These are phyloP conservation scores for Chunga burmeisteri DNA, from an alignment of 2,113 vertebrate genomes.

Conservation along the genomic window DNA sequence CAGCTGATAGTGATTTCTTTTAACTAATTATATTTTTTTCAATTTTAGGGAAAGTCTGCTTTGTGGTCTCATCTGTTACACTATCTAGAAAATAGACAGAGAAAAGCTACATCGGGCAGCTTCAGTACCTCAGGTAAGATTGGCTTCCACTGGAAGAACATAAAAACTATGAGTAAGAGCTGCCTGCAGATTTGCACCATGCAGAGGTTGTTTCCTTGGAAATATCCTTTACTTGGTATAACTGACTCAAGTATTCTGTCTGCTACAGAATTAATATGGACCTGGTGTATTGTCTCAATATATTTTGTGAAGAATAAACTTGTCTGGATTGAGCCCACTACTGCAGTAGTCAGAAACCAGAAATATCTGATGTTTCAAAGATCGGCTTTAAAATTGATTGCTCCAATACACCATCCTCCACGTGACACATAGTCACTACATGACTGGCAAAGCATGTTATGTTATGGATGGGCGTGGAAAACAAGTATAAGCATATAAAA, in stretches of 20 bases:
- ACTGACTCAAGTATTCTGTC: neutral
- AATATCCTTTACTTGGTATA: neutral
- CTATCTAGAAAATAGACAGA: conserved; percentile 94
- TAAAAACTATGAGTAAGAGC: neutral
- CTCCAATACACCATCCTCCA: neutral
- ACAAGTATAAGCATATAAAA: neutral
- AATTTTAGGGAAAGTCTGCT: conserved; percentile 91
- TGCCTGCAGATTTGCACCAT: neutral
- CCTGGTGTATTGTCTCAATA: neutral
- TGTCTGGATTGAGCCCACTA: neutral
- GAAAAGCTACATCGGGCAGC: conserved; percentile 86
- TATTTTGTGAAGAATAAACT: neutral
- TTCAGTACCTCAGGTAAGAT: conserved; percentile 86
- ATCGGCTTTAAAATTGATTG: neutral
- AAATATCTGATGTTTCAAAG: neutral
- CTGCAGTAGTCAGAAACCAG: neutral
- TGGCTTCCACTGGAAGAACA: neutral
- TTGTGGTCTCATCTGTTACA: conserved; percentile 97
- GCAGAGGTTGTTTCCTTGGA: neutral
- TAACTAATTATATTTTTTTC: neutral
- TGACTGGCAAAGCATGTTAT: neutral
- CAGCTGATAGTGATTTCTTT: neutral
- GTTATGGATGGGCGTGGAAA: neutral
- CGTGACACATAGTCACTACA: neutral
- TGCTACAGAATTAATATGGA: neutral